Evolutionary conservation across 2,113 vertebrate species (phyloP).

Genomic region (Bungarus multicinctus): DNA sequence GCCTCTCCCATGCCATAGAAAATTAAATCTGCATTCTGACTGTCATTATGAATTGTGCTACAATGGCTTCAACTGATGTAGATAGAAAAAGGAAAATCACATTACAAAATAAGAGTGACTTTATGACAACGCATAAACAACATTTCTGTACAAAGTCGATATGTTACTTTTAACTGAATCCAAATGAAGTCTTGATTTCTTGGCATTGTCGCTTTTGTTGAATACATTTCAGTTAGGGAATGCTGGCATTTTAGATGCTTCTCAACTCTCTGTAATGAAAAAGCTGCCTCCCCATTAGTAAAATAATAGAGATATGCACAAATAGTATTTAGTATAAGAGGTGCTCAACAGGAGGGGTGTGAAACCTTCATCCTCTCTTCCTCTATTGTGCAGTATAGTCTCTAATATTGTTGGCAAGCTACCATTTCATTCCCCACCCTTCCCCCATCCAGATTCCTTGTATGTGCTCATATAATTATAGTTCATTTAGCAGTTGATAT

Average conservation of each 20-base stretch:
- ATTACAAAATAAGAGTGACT: neutral
- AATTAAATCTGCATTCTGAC: neutral
- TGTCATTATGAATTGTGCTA: neutral
- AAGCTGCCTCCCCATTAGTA: neutral
- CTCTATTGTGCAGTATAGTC: neutral
- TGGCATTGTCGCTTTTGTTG: neutral
- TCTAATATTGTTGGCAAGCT: neutral
- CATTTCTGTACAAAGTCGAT: neutral
- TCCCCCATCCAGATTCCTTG: neutral
- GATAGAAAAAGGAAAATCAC: neutral
- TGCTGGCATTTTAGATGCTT: neutral
- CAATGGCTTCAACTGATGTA: neutral
- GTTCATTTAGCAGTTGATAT: constrained; percentile 54
- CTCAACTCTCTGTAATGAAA: neutral
- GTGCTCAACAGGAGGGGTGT: neutral
- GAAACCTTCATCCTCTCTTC: neutral
- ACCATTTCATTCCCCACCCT: neutral
- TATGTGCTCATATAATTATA: constrained; percentile 46
- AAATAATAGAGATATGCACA: neutral
- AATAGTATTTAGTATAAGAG: neutral
- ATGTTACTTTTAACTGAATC: neutral
- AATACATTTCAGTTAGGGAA: neutral
- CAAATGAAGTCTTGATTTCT: neutral
- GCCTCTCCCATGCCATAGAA: neutral
- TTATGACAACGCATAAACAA: neutral